phyloP scores from a whole-genome alignment of 2,113 vertebrate genomes.

The Rhynchopsitta pachyrhyncha region DNA sequence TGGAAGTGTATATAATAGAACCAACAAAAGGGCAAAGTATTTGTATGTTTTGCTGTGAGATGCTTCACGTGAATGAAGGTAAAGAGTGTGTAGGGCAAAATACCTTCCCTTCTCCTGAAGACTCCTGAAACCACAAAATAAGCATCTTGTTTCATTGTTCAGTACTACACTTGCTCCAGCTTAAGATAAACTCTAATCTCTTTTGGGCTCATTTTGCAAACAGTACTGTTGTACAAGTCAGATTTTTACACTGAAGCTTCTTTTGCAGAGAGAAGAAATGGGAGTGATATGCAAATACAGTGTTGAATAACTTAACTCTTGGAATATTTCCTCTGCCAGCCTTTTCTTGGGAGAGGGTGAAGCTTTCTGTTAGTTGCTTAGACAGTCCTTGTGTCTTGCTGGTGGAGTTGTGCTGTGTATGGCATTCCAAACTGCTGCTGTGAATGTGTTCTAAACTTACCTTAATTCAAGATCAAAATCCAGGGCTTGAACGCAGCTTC shows the following conservation, averaged over 20 bases:
- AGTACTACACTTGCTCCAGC: neutral
- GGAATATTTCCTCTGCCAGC: neutral
- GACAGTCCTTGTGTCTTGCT: neutral
- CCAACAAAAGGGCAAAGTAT: neutral
- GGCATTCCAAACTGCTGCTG: neutral
- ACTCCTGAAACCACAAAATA: neutral
- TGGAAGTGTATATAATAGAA: neutral
- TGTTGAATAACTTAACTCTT: neutral
- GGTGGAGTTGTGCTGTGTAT: slow-evolving; percentile 15
- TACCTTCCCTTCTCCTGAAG: neutral
- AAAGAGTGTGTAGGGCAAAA: neutral
- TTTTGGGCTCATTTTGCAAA: neutral
- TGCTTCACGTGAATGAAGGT: neutral
- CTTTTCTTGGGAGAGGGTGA: neutral
- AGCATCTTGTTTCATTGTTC: neutral
- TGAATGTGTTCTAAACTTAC: neutral
- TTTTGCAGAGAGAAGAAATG: neutral
- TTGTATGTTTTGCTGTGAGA: neutral
- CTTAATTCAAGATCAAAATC: neutral
- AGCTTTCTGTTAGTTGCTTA: neutral
- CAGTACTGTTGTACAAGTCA: neutral
- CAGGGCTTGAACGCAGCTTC: neutral
- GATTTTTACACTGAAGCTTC: neutral
- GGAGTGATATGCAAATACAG: neutral
- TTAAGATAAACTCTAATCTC: neutral